Evolutionary conservation across 2,113 vertebrate genomes (phyloP).

Genomic region (Xyrauchen texanus): DNA sequence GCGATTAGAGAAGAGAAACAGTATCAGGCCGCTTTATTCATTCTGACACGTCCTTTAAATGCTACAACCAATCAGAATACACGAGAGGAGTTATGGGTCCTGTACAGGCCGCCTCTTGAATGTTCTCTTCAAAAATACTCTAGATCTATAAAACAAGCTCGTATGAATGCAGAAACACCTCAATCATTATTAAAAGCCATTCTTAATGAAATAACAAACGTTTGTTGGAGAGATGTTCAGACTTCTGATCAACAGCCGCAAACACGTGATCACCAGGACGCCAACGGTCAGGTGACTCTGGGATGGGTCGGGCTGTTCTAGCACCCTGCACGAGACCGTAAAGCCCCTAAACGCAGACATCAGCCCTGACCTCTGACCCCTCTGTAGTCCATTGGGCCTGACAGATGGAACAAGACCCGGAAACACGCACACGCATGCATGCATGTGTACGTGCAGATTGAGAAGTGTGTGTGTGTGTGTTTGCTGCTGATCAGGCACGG

Average conservation of each 20-base stretch:
- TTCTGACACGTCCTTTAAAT: background rate
- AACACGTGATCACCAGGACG: background rate
- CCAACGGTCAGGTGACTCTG: background rate
- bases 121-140: conserved; percentile 35
- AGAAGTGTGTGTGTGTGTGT: background rate
- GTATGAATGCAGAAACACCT: background rate
- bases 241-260: background rate
- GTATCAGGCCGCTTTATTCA: background rate
- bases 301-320: conserved; percentile 25
- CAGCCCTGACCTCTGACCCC: conserved; percentile 25
- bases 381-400: background rate
- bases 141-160: conserved; percentile 27
- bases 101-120: conserved; percentile 10
- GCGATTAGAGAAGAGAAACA: background rate
- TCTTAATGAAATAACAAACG: conserved; percentile 11
- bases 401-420: too few species aligned
- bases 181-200: background rate
- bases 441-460: background rate
- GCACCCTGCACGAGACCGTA: conserved; percentile 24
- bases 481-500: background rate
- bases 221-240: conserved; percentile 29
- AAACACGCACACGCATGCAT: too few species aligned
- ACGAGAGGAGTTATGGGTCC: background rate
- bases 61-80: background rate
- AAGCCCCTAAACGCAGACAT: conserved; percentile 17